Conservation (phyloP, 2,797 vertebrate species). For the Pseudomugil gertrudae region DNA sequence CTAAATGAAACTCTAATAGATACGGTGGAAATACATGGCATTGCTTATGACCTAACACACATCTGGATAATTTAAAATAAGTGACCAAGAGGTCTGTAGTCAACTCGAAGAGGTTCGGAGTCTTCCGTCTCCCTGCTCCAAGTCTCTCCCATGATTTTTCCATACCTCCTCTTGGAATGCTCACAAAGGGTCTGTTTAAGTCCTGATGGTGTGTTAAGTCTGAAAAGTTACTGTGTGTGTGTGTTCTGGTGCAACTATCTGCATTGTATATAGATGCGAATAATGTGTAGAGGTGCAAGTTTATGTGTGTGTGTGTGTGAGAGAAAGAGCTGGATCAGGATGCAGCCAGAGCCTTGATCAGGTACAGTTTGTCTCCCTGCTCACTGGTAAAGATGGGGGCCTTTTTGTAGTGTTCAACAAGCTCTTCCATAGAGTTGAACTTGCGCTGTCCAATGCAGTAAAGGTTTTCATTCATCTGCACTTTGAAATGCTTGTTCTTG, state of each 20-base stretch:
- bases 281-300: slow-evolving; percentile 35
- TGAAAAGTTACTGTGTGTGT: slow-evolving; percentile 70
- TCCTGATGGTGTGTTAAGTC: slow-evolving; percentile 74
- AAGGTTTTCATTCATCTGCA: slow-evolving; percentile 90
- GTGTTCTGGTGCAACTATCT: slow-evolving; percentile 63
- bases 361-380: slow-evolving; percentile 94
- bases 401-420: slow-evolving; percentile 97
- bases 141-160: slow-evolving; percentile 57
- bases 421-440: slow-evolving; percentile 93
- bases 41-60: slow-evolving; percentile 77
- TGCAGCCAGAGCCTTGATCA: slow-evolving; percentile 90
- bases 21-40: slow-evolving; percentile 81
- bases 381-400: slow-evolving; percentile 95
- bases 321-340: slow-evolving; percentile 78
- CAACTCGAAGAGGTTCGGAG: slow-evolving; percentile 71
- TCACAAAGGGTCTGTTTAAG: slow-evolving; percentile 70
- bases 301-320: slow-evolving; percentile 7
- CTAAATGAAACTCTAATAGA: slow-evolving; percentile 79
- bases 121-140: slow-evolving; percentile 47
- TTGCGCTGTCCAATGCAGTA: slow-evolving; percentile 95
- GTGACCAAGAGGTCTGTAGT: slow-evolving; percentile 76
- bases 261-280: slow-evolving; percentile 48
- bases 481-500: slow-evolving; percentile 98
- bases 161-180: slow-evolving; percentile 78
- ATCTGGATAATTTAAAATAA: slow-evolving; percentile 79